phyloP scores from a whole-genome alignment of 2,113 vertebrate genomes.

The Pao palembangensis region DNA sequence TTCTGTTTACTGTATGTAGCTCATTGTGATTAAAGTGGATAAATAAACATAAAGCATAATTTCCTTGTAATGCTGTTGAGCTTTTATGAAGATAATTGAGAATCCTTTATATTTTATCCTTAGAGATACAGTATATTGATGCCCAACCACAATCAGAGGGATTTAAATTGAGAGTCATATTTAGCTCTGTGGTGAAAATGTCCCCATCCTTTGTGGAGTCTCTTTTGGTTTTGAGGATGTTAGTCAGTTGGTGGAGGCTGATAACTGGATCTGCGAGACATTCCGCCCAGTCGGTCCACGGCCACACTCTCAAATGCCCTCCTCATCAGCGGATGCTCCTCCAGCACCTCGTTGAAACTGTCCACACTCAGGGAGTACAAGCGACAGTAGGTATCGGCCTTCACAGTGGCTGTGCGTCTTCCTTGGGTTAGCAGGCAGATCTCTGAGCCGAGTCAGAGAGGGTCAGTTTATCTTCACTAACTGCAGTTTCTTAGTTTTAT shows the following conservation, averaged over 20 bases:
- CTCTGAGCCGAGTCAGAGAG: slow-evolving; percentile 54
- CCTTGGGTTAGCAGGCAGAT: slow-evolving; percentile 77
- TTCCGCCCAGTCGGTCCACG: slow-evolving; percentile 66
- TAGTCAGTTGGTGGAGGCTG: slow-evolving; percentile 29
- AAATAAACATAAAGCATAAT: no score
- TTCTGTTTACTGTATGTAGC: neutral
- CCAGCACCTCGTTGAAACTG: slow-evolving; percentile 77
- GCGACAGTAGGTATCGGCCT: slow-evolving; percentile 76
- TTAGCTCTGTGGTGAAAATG: slow-evolving; percentile 1
- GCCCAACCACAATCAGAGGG: no score
- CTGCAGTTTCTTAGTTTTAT: neutral
- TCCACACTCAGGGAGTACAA: slow-evolving; percentile 78
- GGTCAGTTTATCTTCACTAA: neutral
- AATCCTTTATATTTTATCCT: slow-evolving; percentile 9
- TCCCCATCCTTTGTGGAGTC: slow-evolving; percentile 4
- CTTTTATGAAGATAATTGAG: neutral
- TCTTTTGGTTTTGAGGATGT: neutral
- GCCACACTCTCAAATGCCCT: slow-evolving; percentile 75
- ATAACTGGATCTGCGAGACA: slow-evolving; percentile 46
- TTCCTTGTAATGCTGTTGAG: no score
- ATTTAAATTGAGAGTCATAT: neutral
- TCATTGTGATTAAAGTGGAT: neutral
- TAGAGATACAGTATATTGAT: no score
- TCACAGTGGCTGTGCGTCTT: slow-evolving; percentile 73
- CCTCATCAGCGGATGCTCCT: slow-evolving; percentile 79